Evolutionary conservation across 2,113 vertebrate genomes (phyloP).

Genomic region (Anguilla japonica): DNA sequence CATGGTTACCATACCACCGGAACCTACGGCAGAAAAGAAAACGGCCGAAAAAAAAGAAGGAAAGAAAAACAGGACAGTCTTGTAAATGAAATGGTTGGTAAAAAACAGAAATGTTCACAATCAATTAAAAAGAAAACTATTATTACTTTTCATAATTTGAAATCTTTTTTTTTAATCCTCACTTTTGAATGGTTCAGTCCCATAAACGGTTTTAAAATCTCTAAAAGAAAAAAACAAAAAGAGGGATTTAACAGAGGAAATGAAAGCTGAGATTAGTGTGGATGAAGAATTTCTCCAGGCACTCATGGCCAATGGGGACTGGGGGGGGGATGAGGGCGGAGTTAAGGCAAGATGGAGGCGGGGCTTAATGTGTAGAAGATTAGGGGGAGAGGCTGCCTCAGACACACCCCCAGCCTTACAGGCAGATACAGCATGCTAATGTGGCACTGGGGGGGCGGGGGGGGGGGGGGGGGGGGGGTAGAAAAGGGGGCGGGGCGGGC

Average conservation of each 20-base stretch:
- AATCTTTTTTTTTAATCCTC: constrained; percentile 30
- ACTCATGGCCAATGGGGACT: background rate
- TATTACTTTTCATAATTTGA: constrained; percentile 49
- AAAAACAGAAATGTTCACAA: constrained; percentile 54
- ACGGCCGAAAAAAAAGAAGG: constrained; percentile 40
- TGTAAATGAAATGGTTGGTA: constrained; percentile 2
- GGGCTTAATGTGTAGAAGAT: background rate
- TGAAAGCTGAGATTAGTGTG: background rate
- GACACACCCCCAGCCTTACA: background rate
- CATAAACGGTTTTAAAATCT: constrained; percentile 54
- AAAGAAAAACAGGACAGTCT: constrained; percentile 4
- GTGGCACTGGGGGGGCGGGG: background rate
- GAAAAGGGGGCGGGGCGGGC: background rate
- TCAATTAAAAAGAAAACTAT: constrained; percentile 43
- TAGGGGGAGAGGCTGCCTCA: background rate
- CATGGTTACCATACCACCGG: constrained; percentile 28
- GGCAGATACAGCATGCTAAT: background rate
- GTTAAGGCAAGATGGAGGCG: background rate
- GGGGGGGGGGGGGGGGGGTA: background rate
- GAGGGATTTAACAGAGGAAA: background rate
- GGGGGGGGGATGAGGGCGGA: background rate
- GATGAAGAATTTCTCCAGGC: background rate
- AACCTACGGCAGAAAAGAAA: constrained; percentile 41
- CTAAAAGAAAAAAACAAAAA: constrained; percentile 37
- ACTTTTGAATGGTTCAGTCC: constrained; percentile 34